Conservation (phyloP, 2,888 invertebrate species). For the Hydrotaea diabolus region DNA sequence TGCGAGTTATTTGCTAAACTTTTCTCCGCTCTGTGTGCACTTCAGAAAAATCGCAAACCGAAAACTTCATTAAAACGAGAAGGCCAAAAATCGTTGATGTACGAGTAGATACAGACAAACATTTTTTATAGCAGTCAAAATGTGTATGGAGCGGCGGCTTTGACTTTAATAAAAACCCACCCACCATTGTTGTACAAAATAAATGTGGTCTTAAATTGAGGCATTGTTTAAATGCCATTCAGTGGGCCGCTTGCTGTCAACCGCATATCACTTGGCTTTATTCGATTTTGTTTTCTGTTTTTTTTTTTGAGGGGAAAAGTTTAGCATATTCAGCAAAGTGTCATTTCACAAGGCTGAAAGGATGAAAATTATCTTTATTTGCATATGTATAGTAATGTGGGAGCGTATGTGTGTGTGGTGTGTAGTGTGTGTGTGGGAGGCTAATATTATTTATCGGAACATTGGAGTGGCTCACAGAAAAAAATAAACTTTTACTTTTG, state of each 20-base stretch:
- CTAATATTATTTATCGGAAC: no score
- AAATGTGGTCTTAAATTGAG: background rate
- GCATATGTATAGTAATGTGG: no score
- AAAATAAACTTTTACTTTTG: no score
- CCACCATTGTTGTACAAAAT: background rate
- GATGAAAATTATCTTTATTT: no score
- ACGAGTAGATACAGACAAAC: no score
- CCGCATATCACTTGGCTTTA: background rate
- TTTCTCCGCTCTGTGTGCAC: background rate
- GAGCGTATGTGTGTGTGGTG: no score
- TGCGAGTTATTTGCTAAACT: background rate
- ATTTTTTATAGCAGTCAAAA: no score
- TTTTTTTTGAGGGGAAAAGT: background rate
- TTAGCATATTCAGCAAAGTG: conserved; percentile 2
- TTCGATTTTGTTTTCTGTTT: no score
- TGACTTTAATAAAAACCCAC: background rate
- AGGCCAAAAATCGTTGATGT: background rate
- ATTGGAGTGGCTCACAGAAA: no score
- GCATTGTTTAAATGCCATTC: background rate
- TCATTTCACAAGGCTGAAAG: background rate
- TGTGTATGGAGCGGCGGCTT: no score
- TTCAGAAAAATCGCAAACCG: background rate
- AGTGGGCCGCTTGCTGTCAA: background rate
- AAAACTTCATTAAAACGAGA: background rate
- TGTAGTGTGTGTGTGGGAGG: no score